Base-by-base conservation (phyloP, 2,797 vertebrate genomes). In the Betta splendens region DNA sequence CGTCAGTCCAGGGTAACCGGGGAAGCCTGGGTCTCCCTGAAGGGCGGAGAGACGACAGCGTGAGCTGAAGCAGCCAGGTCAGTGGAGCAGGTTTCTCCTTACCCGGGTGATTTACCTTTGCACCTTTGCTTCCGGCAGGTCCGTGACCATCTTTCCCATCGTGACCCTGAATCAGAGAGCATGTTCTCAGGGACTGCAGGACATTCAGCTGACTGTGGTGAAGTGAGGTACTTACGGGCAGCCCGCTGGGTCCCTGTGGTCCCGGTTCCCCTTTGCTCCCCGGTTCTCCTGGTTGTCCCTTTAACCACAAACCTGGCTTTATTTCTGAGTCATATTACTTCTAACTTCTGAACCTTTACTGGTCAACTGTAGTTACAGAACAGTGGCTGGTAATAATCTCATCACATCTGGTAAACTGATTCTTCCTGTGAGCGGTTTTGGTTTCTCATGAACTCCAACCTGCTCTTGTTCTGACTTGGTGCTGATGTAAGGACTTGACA, bases 1-100 rank as follows among this genome's bases (percentile, higher is more conserved):
- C 89, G 69, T 64, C 20, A 76, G 18, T 40, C 95, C 95, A 9
- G 93, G 89, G 73, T 89, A 91, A 48, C 95, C 95, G 39, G 88
- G 91, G 60, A 94, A 93, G 70, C 94, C 94, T 53, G 63, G 21
- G 61, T 93, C 87, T 50, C 94, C 94, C 95, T 93, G 89, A 52
- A 69, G 1, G 26, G 18, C 45, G 9, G 61, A 3, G 26, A 20
- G 4, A 28, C 3, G 28, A 8, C n/a, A n/a, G n/a, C n/a, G n/a
- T n/a, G n/a, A n/a, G n/a, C n/a, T n/a, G n/a, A n/a, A n/a, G n/a
- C n/a, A n/a, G n/a, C n/a, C n/a, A n/a, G n/a, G n/a, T n/a, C n/a
- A n/a, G n/a, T n/a, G n/a, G n/a, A n/a, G n/a, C 29, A 11, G 11
- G 26, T 9, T 9, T 28, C 8, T 12, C 10, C 9, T 28, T 5